phyloP scores from a whole-genome alignment of 37 sponge, comb jelly and placozoan species.

The Spongia lamella region DNA sequence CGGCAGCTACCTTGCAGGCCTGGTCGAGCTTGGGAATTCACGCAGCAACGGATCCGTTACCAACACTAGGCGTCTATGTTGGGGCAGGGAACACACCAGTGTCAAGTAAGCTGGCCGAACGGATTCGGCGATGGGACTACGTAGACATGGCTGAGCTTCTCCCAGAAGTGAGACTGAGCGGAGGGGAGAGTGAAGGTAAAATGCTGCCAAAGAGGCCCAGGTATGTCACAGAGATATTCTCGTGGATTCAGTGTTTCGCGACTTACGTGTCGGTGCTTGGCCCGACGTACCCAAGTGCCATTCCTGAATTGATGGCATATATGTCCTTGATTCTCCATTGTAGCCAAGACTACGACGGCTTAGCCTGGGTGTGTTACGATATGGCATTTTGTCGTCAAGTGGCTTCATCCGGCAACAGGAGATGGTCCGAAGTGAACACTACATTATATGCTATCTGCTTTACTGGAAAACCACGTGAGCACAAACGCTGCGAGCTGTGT shows the following conservation, averaged over 20 bases:
- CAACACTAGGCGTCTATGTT: background rate
- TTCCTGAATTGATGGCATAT: slow-evolving; percentile 42
- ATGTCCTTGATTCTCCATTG: slow-evolving; percentile 3
- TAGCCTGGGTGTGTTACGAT: slow-evolving; percentile 46
- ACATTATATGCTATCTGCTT: slow-evolving; percentile 30
- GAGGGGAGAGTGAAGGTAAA: background rate
- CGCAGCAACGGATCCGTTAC: too few relatives aligned
- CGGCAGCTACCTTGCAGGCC: too few relatives aligned
- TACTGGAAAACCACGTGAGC: slow-evolving; percentile 11
- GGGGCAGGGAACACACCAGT: slow-evolving; percentile 9
- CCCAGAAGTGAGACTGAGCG: background rate
- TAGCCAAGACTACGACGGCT: slow-evolving; percentile 39
- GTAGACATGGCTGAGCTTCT: slow-evolving; percentile 7
- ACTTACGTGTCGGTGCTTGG: slow-evolving; percentile 10
- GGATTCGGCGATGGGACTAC: background rate
- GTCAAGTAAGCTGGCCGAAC: background rate
- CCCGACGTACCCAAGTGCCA: background rate
- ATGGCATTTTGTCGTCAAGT: slow-evolving; percentile 33
- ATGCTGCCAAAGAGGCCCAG: background rate
- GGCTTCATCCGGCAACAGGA: slow-evolving; percentile 16
- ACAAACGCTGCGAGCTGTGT: slow-evolving; percentile 27
- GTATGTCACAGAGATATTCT: background rate
- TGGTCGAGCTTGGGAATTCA: too few relatives aligned
- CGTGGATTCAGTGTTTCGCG: slow-evolving; percentile 38
- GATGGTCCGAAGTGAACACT: slow-evolving; percentile 36